phyloP scores from a whole-genome alignment of 2,113 vertebrate species.

The Synchiropus splendidus region DNA sequence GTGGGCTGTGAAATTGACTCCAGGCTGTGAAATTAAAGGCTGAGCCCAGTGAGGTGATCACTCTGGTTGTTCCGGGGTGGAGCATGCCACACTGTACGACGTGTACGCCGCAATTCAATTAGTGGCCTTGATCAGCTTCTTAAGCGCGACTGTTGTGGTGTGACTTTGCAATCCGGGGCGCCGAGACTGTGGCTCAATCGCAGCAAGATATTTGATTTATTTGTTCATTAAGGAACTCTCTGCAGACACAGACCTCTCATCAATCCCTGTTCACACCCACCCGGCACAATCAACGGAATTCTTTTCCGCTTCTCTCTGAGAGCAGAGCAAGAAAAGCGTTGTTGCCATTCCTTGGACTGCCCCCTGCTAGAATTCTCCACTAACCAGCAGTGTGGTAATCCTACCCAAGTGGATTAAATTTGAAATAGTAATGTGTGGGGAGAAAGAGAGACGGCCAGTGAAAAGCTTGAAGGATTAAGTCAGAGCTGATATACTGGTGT shows the following conservation, averaged over 20 bases:
- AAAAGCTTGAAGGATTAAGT: conserved; percentile 62
- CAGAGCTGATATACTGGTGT: conserved; percentile 39
- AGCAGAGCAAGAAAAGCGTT: conserved; percentile 27
- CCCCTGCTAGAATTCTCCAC: conserved; percentile 31
- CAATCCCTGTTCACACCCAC: conserved; percentile 47
- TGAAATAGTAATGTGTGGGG: conserved; percentile 41
- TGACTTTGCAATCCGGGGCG: conserved; percentile 29
- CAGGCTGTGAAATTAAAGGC: conserved; percentile 62
- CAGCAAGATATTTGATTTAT: conserved; percentile 52
- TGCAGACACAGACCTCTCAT: conserved; percentile 43
- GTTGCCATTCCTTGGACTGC: conserved; percentile 17
- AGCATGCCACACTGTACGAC: conserved; percentile 20
- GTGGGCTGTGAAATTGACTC: conserved; percentile 60
- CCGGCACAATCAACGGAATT: conserved; percentile 35
- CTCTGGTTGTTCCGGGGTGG: conserved; percentile 38
- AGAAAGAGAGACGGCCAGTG: conserved; percentile 36
- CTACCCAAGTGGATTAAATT: conserved; percentile 54
- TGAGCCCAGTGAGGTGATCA: conserved; percentile 42
- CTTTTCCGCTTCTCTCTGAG: conserved; percentile 11
- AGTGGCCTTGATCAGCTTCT: conserved; percentile 56
- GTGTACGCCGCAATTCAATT: conserved; percentile 59
- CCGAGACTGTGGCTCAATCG: conserved; percentile 26
- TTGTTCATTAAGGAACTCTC: conserved; percentile 51
- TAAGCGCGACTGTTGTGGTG: conserved; percentile 45
- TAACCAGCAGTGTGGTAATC: conserved; percentile 38